phyloP scores from a whole-genome alignment of 2,888 invertebrate genomes.

The Dasypolia templi region DNA sequence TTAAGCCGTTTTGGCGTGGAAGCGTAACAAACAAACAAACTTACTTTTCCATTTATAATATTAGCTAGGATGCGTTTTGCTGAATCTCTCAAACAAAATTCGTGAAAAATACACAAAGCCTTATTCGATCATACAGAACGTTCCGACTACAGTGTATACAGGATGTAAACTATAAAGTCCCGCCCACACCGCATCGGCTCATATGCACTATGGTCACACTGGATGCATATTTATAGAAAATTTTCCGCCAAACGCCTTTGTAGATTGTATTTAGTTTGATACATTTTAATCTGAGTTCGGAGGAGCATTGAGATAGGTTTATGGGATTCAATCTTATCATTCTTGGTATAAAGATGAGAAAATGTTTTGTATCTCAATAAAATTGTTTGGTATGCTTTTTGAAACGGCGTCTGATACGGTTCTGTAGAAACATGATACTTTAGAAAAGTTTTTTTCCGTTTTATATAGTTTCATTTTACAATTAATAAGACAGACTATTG shows the following conservation, averaged over 20 bases:
- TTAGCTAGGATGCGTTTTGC: not conserved
- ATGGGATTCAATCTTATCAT: slow-evolving; percentile 15
- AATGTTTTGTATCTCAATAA: not conserved
- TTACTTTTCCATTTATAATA: no score
- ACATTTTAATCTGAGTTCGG: slow-evolving; percentile 39
- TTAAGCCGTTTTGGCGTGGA: no score
- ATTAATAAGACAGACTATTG: not conserved
- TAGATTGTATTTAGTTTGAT: slow-evolving; percentile 39
- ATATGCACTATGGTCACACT: slow-evolving; percentile 47
- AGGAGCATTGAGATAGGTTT: slow-evolving; percentile 25
- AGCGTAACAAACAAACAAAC: no score
- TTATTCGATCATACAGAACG: slow-evolving; percentile 11
- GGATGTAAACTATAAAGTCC: slow-evolving; percentile 4
- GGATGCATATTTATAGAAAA: slow-evolving; percentile 65
- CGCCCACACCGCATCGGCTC: slow-evolving; percentile 22
- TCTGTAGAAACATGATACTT: not conserved
- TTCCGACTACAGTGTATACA: not conserved
- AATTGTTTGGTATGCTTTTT: slow-evolving; percentile 2
- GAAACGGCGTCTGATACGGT: not conserved
- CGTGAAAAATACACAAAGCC: slow-evolving; percentile 3
- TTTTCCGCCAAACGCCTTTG: slow-evolving; percentile 57
- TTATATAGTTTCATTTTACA: no score
- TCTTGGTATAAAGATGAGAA: slow-evolving; percentile 14
- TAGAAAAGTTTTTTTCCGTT: no score
- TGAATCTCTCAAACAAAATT: not conserved